Evolutionary conservation across 2,888 invertebrate species (phyloP), one percentile per base, ranked within the genome.

Genomic region (Metellina segmentata): DNA sequence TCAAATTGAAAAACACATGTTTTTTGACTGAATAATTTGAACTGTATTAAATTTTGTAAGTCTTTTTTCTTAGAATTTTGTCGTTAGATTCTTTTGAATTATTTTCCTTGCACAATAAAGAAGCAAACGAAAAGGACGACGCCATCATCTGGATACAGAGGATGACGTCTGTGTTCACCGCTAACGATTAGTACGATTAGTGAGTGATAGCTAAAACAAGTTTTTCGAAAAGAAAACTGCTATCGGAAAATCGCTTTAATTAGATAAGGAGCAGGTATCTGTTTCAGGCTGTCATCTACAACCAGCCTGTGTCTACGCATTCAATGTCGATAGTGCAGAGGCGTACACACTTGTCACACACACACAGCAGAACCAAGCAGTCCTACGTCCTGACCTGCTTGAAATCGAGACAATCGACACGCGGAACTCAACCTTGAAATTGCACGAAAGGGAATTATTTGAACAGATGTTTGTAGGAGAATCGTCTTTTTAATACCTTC

Each of bases 341-440:
- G 13, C 20, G 48, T 20, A 6, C 11, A 19, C 49, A 19, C 82
- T 82, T 82, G 82, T 53, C 82, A 53, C 81, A n/a, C n/a, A 49
- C 74, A 34, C 20, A 34, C 34, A 34, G 4, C 34, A 51, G n/a
- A 8, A 19, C 49, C 52, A 52, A 11, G 7, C 51, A 34, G 61
- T 81, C 81, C 81, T 81, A 88, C 88, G 72, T 75, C 49, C 7
- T 72, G 70, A 79, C 72, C 79, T 79, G 71, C 74, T 61, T 75
- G 81, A 53, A n/a, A 77, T 75, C 51, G 53, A 77, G 75, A 85
- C 85, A 85, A 85, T 74, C 72, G 74, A 74, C 71, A 74, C 70
- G 52, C 72, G 11, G 49, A 51, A n/a, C 51, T 34, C 69, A 51
- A 51, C 83, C 83, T 83, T 83, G 83, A 83, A 83, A 74, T 6